Base-by-base conservation (phyloP, 2,113 vertebrate species). In the Aspidoscelis tigris region DNA sequence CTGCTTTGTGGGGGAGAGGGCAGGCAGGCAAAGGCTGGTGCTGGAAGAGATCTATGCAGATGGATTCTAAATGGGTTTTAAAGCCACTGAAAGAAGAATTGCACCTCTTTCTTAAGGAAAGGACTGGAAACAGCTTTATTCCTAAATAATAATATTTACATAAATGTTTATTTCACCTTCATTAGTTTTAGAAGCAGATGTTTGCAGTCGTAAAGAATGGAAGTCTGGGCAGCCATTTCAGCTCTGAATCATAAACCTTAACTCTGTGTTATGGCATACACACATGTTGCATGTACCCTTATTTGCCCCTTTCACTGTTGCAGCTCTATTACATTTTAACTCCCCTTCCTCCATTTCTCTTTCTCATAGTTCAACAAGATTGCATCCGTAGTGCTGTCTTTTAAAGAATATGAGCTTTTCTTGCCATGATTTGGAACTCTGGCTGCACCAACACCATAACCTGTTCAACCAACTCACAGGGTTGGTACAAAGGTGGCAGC, bases 31-130 rank as follows among this genome's bases (percentile, higher is more conserved):
- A 61, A 61, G 58, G 14, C 58, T 18, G 18, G 58, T 61, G 58
- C 58, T 61, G 58, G 58, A 14, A 61, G 58, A 61, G 58, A 61
- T 61, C 58, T 89, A 80, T 55, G 43, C 12, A 76, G 82, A 87
- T 61, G 8, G 7, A 88, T 2, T 72, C 90, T 77, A 44, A 75
- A 81, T 90, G 61, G 33, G n/a, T 83, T 92, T 84, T 21, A 86
- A 85, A 87, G 88, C 3, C 58, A 82, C n/a, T 71, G 18, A 71
- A 55, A 41, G 18, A 26, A 73, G 1, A 77, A 86, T 84, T 83
- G 73, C 33, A 44, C 75, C 76, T 5, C 10, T 74, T 84, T 26
- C 43, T 0, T 87, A 55, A 86, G 73, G 41, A 66, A 86, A 81
- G 39, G 55, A 84, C 18, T 61, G 58, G 50, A 88, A 70, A 0